These are phyloP conservation scores for Bradypus variegatus DNA, from an alignment of 2,797 vertebrate species.

Conservation along the genomic window DNA sequence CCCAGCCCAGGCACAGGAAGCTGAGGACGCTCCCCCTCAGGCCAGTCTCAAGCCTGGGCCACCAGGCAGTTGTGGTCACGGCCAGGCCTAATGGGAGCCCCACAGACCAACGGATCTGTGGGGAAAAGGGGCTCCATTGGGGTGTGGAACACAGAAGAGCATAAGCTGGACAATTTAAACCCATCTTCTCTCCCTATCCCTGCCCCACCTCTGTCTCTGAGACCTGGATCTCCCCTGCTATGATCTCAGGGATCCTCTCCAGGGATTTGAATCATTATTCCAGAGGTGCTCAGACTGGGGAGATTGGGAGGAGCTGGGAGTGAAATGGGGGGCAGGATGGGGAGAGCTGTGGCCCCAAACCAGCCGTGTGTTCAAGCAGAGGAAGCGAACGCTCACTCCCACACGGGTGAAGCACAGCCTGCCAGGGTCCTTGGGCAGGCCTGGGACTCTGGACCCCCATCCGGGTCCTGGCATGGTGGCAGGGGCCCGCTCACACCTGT, in stretches of 20 bases:
- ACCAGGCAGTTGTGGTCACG: not conserved
- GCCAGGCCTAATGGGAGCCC: not conserved
- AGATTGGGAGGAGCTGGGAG: not conserved
- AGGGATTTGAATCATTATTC: not conserved
- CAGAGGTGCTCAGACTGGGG: not conserved
- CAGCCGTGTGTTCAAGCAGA: not conserved
- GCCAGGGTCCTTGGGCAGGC: not conserved
- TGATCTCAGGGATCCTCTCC: not conserved
- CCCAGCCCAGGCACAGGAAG: not conserved
- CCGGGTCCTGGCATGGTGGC: not conserved
- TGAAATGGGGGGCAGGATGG: not conserved
- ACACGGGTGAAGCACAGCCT: fast-evolving
- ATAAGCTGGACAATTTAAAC: not conserved
- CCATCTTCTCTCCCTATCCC: not conserved
- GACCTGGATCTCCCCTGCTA: not conserved
- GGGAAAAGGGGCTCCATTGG: not conserved
- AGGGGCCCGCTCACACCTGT: constrained; percentile 81
- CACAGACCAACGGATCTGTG: not conserved
- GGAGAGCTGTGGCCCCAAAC: not conserved
- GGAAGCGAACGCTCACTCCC: not conserved
- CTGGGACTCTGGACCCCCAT: not conserved
- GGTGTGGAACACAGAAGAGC: not conserved
- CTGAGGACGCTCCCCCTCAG: not conserved
- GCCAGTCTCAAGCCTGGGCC: not conserved
- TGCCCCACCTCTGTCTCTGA: not conserved